These are phyloP conservation scores for Eidolon dupreanum DNA, from an alignment of 2,797 vertebrate species.

Conservation along the genomic window DNA sequence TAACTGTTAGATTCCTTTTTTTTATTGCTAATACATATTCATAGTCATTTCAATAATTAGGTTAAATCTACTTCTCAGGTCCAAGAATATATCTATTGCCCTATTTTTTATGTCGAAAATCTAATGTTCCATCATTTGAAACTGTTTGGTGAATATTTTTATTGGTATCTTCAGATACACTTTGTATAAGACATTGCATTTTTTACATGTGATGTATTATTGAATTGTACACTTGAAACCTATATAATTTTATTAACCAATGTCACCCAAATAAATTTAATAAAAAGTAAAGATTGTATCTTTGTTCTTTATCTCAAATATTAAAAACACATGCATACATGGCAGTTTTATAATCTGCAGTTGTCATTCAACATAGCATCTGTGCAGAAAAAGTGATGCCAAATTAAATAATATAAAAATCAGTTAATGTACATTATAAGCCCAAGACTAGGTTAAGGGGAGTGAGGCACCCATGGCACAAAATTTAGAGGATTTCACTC, in stretches of 20 bases:
- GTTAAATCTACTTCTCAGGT: neutral
- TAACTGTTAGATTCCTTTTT: neutral
- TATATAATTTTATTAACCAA: too few species aligned
- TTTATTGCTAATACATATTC: neutral
- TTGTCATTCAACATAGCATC: neutral
- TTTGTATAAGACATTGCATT: neutral
- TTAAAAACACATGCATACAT: neutral
- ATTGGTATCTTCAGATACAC: neutral
- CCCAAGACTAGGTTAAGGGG: neutral
- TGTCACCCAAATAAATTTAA: too few species aligned
- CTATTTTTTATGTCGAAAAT: neutral
- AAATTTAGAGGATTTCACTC: neutral
- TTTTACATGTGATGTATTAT: neutral
- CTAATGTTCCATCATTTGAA: neutral
- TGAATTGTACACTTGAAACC: too few species aligned
- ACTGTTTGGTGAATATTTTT: neutral
- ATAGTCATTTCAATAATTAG: neutral
- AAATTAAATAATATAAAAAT: neutral
- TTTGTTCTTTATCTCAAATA: neutral
- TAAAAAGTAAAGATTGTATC: too few species aligned
- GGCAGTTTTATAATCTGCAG: neutral
- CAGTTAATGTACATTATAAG: neutral
- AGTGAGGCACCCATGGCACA: neutral
- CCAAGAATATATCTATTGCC: neutral
- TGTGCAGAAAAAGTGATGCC: neutral